These are phyloP conservation scores for Labeo catla DNA, from an alignment of 2,113 vertebrate genomes.

Conservation along the genomic window DNA sequence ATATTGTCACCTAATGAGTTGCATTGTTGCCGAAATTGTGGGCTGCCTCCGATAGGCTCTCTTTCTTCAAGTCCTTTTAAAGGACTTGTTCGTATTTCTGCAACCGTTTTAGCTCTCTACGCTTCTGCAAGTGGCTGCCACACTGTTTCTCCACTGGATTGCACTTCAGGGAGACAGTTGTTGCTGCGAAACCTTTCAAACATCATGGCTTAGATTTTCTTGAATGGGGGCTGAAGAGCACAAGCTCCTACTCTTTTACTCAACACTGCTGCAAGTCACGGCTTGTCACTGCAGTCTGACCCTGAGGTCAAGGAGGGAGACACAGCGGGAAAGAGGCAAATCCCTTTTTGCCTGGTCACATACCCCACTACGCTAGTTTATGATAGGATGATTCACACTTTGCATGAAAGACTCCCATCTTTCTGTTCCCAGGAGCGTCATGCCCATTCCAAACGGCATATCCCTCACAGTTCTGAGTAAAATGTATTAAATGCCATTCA, in stretches of 20 bases:
- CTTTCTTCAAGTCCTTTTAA: conserved; percentile 21
- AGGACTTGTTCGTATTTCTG: background rate
- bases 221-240: conserved; percentile 26
- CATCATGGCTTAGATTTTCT: conserved; percentile 12
- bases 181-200: conserved; percentile 10
- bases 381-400: conserved; percentile 19
- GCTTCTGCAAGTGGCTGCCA: conserved; percentile 10
- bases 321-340: conserved; percentile 53
- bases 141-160: conserved; percentile 1
- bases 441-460: background rate
- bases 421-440: background rate
- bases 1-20: conserved; percentile 18
- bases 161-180: conserved; percentile 5
- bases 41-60: background rate
- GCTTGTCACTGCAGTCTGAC: conserved; percentile 77
- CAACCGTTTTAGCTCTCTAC: background rate
- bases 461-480: background rate
- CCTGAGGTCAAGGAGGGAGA: conserved; percentile 71
- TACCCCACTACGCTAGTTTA: background rate
- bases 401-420: background rate
- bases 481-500: background rate
- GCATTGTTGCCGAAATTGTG: conserved; percentile 6
- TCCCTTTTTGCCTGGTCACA: conserved; percentile 57
- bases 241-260: background rate
- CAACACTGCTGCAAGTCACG: conserved; percentile 67